Percentiles rank a stretch among this genome's conserved stretches.
Conservation (phyloP, 1,140 invertebrate genomes). For the Lepidostoma basale region DNA sequence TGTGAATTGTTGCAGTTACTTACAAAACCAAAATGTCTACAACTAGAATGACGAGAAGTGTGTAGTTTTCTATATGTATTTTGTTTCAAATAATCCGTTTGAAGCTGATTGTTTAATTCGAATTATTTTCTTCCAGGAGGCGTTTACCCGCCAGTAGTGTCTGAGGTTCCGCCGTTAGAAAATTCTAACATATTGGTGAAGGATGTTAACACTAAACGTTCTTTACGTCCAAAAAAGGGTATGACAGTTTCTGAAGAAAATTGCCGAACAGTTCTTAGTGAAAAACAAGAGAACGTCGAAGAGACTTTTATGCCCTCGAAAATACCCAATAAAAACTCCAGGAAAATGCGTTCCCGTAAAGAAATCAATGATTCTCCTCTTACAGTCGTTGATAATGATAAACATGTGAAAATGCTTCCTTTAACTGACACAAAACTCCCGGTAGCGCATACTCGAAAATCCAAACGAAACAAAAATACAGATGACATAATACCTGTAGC, state of each 20-base stretch:
- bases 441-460: background rate
- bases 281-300: background rate
- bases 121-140: constrained; percentile 21
- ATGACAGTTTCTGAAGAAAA: background rate
- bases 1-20: background rate
- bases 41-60: constrained; percentile 20
- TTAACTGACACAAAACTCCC: constrained; percentile 2
- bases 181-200: background rate
- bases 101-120: too few relatives aligned
- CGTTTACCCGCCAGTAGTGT: background rate
- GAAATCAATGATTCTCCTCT: background rate
- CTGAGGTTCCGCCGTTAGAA: background rate
- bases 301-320: background rate
- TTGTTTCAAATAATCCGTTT: background rate
- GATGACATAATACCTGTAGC: background rate
- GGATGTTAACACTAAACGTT: background rate
- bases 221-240: background rate
- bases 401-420: too few relatives aligned
- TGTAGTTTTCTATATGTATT: background rate
- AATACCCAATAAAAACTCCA: background rate
- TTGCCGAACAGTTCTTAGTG: background rate
- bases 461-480: background rate
- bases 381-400: background rate
- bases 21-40: constrained; percentile 9
- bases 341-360: constrained; percentile 10